Conservation (phyloP, 1,140 invertebrate genomes). For the Cheumatopsyche charites region DNA sequence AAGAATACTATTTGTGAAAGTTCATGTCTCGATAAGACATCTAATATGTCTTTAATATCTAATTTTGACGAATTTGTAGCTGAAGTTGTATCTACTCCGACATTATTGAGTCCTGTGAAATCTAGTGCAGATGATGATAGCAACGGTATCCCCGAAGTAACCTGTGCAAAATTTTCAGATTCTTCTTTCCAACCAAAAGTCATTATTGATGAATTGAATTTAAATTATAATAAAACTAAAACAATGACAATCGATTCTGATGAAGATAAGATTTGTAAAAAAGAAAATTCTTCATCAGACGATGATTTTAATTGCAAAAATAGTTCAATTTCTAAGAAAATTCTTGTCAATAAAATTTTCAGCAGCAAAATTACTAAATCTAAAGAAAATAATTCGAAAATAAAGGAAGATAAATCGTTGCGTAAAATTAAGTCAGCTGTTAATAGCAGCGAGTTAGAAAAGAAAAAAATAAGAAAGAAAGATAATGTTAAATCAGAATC, state of each 20-base stretch:
- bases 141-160: too few species aligned
- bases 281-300: too few species aligned
- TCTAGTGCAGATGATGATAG: neutral
- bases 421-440: too few species aligned
- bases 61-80: neutral
- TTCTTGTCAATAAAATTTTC: neutral
- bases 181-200: too few species aligned
- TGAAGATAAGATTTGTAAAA: too few species aligned
- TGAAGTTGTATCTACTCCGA: neutral
- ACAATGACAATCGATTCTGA: too few species aligned
- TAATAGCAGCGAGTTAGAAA: too few species aligned
- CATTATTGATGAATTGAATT: too few species aligned
- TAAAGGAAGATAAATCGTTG: neutral
- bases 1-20: too few species aligned
- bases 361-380: neutral
- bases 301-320: too few species aligned
- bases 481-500: neutral
- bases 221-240: too few species aligned
- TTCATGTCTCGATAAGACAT: neutral
- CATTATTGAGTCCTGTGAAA: neutral
- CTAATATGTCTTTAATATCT: neutral
- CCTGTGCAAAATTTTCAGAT: too few species aligned
- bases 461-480: neutral
- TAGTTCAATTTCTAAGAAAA: neutral
- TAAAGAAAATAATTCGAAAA: neutral